Evolutionary conservation across 2,888 invertebrate species (phyloP).

Genomic region (Tethea ocularis): DNA sequence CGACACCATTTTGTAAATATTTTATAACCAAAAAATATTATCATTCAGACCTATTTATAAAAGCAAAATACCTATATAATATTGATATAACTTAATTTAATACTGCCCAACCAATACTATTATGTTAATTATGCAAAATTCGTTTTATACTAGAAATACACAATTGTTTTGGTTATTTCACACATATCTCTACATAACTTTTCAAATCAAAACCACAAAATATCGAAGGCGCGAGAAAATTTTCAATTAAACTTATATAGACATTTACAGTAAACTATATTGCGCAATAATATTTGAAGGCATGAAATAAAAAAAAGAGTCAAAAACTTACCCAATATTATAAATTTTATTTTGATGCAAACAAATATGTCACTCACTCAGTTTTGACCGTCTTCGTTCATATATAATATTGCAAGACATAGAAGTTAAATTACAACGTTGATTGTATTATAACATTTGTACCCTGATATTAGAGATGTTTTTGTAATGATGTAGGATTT

Average conservation of each 20-base stretch:
- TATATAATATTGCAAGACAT: neutral
- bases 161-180: neutral
- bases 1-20: neutral
- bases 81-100: too few relatives aligned
- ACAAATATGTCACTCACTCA: neutral
- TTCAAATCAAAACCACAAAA: neutral
- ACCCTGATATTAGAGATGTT: too few relatives aligned
- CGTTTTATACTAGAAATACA: neutral
- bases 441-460: too few relatives aligned
- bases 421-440: neutral
- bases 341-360: neutral
- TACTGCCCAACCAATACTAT: neutral
- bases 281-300: neutral
- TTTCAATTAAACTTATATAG: neutral
- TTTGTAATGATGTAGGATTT: too few relatives aligned
- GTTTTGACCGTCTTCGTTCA: too few relatives aligned
- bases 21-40: neutral
- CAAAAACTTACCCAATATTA: neutral
- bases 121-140: neutral
- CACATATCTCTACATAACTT: neutral
- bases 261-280: neutral
- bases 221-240: neutral
- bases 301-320: neutral
- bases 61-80: neutral
- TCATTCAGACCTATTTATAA: neutral